These are phyloP conservation scores for Agrochola lota DNA, from an alignment of 2,888 invertebrate species.

Conservation along the genomic window DNA sequence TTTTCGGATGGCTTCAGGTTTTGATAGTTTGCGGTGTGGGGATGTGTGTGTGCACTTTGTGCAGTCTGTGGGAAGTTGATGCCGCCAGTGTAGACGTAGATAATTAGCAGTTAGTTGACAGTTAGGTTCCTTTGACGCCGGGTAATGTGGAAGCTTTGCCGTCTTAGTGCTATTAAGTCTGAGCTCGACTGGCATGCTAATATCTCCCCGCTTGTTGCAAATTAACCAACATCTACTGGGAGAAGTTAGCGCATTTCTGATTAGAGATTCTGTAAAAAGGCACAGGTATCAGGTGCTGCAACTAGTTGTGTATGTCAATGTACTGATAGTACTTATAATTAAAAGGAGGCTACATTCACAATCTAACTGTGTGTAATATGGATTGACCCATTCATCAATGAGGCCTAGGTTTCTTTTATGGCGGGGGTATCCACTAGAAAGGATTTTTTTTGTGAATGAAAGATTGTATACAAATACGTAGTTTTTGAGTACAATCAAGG, in stretches of 20 bases:
- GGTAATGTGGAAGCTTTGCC: constrained; percentile 75
- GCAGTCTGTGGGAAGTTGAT: constrained; percentile 67
- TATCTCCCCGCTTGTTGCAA: constrained; percentile 34
- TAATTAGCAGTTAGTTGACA: constrained; percentile 84
- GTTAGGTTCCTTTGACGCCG: constrained; percentile 81
- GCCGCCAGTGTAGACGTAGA: constrained; percentile 72
- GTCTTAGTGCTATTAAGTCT: constrained; percentile 72
- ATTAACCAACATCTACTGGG: constrained; percentile 33
- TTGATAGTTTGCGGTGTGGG: constrained; percentile 69
- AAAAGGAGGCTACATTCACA: neutral
- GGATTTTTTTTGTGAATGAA: neutral
- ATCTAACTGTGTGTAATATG: no score
- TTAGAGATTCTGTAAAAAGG: constrained; percentile 2
- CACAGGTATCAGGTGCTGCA: neutral
- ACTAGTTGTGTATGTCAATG: neutral
- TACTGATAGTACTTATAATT: neutral
- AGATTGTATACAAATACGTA: neutral
- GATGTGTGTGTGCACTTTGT: constrained; percentile 68
- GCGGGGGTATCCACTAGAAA: neutral
- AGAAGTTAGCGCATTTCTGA: constrained; percentile 11
- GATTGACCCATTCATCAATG: neutral
- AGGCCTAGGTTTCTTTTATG: neutral
- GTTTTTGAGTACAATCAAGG: neutral
- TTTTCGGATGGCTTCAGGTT: constrained; percentile 68
- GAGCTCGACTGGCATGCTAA: constrained; percentile 53